Percentiles rank a stretch among this genome's conserved stretches.
Conservation (phyloP, 53 echinoderm and acorn worm species). For the Apostichopus leukothele region DNA sequence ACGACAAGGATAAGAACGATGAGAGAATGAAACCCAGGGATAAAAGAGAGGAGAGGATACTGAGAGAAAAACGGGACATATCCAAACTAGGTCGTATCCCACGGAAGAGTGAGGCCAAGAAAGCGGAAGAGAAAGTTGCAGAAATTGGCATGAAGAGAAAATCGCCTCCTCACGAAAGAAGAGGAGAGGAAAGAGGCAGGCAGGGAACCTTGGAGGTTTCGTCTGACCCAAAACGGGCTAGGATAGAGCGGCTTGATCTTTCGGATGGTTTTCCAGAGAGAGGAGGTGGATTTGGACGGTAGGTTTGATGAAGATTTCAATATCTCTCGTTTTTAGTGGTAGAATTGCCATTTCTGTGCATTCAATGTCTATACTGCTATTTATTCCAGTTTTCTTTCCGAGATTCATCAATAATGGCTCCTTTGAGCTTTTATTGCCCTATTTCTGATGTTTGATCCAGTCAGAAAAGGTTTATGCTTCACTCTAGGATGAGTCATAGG, state of each 20-base stretch:
- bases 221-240: neutral
- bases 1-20: constrained; percentile 39
- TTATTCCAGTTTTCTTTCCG: no score
- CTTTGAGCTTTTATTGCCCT: no score
- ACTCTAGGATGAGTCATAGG: no score
- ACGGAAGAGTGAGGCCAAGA: constrained; percentile 33
- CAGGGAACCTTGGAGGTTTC: neutral
- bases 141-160: constrained; percentile 18
- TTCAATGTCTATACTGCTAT: no score
- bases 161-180: neutral
- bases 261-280: neutral
- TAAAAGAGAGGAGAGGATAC: constrained; percentile 32
- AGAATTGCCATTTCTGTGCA: no score
- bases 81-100: constrained; percentile 32
- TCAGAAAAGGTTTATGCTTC: no score
- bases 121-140: constrained; percentile 17
- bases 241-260: neutral
- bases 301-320: neutral
- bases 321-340: neutral
- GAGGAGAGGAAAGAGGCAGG: constrained; percentile 5
- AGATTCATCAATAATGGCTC: no score
- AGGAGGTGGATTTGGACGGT: constrained; percentile 23
- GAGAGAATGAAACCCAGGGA: constrained; percentile 19
- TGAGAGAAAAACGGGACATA: constrained; percentile 21
- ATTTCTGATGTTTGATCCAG: no score